Conservation (phyloP, 2,888 invertebrate genomes). For the Drosophila subquinaria region DNA sequence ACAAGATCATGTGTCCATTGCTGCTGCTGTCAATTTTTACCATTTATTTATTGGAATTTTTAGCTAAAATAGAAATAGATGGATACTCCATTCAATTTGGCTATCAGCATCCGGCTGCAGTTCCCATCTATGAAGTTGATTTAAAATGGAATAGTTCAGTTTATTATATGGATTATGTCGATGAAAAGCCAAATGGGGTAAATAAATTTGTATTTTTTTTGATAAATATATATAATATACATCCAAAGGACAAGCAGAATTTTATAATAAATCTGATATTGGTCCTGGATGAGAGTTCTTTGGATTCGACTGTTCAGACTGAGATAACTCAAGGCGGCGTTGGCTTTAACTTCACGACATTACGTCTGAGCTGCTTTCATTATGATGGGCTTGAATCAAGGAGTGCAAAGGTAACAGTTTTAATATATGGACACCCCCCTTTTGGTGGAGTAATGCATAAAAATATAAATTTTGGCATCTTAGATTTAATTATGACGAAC, state of each 20-base stretch:
- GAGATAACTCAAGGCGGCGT: conserved; percentile 48
- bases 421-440: conserved; percentile 53
- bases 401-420: conserved; percentile 32
- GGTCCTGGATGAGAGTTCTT: conserved; percentile 51
- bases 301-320: conserved; percentile 19
- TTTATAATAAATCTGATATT: conserved; percentile 57
- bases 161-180: conserved; percentile 25
- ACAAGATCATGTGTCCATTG: conserved; percentile 28
- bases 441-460: not conserved
- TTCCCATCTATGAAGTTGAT: conserved; percentile 56
- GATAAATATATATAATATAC: not conserved
- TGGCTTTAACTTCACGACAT: conserved; percentile 52
- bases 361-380: conserved; percentile 25
- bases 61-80: not conserved
- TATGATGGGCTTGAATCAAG: not conserved
- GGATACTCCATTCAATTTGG: conserved; percentile 59
- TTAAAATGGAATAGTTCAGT: conserved; percentile 9
- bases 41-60: conserved; percentile 9
- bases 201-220: not conserved
- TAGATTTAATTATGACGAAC: too few relatives aligned
- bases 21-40: conserved; percentile 21
- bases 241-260: conserved; percentile 12
- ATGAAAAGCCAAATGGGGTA: conserved; percentile 31
- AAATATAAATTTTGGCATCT: not conserved
- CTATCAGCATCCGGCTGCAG: conserved; percentile 33